These are phyloP conservation scores for Chaetorhynchus papuensis DNA, from an alignment of 2,113 vertebrate species.

Conservation along the genomic window DNA sequence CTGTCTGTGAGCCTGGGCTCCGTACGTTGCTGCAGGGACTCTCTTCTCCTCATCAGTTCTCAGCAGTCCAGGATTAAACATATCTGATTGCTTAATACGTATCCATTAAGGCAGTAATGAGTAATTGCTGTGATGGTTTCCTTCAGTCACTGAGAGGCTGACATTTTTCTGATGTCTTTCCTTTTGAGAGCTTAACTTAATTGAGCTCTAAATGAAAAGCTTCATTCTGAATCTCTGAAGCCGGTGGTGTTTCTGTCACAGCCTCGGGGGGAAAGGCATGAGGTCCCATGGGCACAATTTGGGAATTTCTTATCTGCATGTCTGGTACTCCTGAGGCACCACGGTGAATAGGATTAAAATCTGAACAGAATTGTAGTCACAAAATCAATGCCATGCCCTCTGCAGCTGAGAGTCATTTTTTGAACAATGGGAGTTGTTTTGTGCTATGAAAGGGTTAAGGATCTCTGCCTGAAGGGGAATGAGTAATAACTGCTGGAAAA, in stretches of 20 bases:
- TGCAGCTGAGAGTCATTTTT: neutral
- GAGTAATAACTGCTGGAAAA: neutral
- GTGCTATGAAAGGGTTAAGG: neutral
- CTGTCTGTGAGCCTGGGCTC: neutral
- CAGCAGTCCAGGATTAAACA: slow-evolving; percentile 7
- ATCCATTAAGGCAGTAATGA: neutral
- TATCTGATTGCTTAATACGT: neutral
- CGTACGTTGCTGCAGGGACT: neutral
- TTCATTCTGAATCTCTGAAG: neutral
- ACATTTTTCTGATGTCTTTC: neutral
- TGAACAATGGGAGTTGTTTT: neutral
- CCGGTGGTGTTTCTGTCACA: neutral
- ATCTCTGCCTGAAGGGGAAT: neutral
- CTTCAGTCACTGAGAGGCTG: neutral
- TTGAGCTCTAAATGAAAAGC: neutral
- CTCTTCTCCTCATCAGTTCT: neutral
- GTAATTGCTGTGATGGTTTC: neutral
- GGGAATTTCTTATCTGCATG: neutral
- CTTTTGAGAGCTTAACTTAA: neutral
- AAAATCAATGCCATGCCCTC: neutral
- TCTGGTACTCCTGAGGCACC: neutral
- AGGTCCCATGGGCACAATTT: neutral
- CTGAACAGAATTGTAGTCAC: neutral
- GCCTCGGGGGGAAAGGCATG: neutral
- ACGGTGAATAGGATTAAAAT: neutral